These are phyloP conservation scores for Pao palembangensis DNA, from an alignment of 2,113 vertebrate species.

Conservation along the genomic window DNA sequence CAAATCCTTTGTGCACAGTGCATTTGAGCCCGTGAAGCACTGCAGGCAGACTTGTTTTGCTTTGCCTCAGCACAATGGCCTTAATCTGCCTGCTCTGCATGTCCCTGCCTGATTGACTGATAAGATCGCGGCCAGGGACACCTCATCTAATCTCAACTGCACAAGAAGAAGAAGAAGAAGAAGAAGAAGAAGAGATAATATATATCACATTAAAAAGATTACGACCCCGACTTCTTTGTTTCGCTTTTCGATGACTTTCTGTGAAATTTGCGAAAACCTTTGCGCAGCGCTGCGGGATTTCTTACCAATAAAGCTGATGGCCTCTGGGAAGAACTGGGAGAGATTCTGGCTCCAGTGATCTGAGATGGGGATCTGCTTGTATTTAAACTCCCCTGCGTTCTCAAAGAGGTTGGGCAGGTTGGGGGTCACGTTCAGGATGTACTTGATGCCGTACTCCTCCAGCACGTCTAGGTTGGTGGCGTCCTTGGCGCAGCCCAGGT, in stretches of 20 bases:
- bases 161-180: slow-evolving; percentile 48
- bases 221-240: background rate
- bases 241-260: background rate
- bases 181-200: slow-evolving; percentile 51
- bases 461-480: slow-evolving; percentile 97
- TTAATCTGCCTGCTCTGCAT: slow-evolving; percentile 46
- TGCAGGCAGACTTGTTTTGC: slow-evolving; percentile 35
- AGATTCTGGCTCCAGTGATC: slow-evolving; percentile 99
- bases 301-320: slow-evolving; percentile 98
- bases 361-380: slow-evolving; percentile 99
- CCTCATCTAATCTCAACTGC: slow-evolving; percentile 55
- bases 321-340: slow-evolving; percentile 98
- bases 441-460: slow-evolving; percentile 98
- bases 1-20: slow-evolving; percentile 37
- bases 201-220: slow-evolving; percentile 46
- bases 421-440: slow-evolving; percentile 98
- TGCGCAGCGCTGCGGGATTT: slow-evolving; percentile 2
- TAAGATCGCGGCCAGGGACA: slow-evolving; percentile 49
- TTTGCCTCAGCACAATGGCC: slow-evolving; percentile 47
- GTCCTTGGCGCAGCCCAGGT: slow-evolving; percentile 96
- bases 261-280: background rate
- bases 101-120: slow-evolving; percentile 41
- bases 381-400: slow-evolving; percentile 96
- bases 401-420: slow-evolving; percentile 98
- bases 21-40: slow-evolving; percentile 27